Base-by-base conservation (phyloP, 2,888 invertebrate genomes). In the Oasisia sp. region DNA sequence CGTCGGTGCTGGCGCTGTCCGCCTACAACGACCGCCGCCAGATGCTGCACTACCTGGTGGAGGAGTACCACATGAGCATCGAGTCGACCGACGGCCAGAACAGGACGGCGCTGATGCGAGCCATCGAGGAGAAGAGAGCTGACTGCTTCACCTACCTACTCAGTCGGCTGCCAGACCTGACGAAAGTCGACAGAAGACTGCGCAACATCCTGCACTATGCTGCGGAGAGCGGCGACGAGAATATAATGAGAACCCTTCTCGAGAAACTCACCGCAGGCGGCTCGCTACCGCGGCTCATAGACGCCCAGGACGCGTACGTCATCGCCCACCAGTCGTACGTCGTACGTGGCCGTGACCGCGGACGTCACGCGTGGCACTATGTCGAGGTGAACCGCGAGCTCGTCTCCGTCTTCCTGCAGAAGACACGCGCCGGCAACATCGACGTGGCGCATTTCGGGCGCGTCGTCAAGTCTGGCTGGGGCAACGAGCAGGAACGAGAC, bases 201-300 rank as follows among this genome's bases (percentile, higher is more conserved):
- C 58, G 93, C 32, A 93, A 93, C n/a, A 97, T 98, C 0, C 97
- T 99, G 91, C 98, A 98, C 95, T 98, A 98, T 98, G 98, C 98
- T 0, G 97, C 98, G 3, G 98, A 99, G 96, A 97, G 98, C 92
- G 98, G 98, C 38, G 96, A 97, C 93, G 94, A 96, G 0, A 97
- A 97, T 74, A 97, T 98, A 32, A 97, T 98, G 0, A 96, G 97
- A 92, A 92, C 93, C 90, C 92, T 94, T 14, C 32, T 93, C 56
- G 32, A 92, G 32, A 89, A 93, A 56, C 38, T 93, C 44, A 92
- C 92, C n/a, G 91, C 89, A 1, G 92, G 32, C 27, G 32, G 32
- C 45, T 50, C 50, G 11, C 50, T 92, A 2, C 9, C 27, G 32
- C 5, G 44, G 1, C 45, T 91, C 44, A 32, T 93, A 12, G 89